A percentile compares a stretch with the other conserved stretches of the same genome.
Evolutionary conservation across 2,888 invertebrate genomes (phyloP).

Genomic region (Anagyrus pseudococci): DNA sequence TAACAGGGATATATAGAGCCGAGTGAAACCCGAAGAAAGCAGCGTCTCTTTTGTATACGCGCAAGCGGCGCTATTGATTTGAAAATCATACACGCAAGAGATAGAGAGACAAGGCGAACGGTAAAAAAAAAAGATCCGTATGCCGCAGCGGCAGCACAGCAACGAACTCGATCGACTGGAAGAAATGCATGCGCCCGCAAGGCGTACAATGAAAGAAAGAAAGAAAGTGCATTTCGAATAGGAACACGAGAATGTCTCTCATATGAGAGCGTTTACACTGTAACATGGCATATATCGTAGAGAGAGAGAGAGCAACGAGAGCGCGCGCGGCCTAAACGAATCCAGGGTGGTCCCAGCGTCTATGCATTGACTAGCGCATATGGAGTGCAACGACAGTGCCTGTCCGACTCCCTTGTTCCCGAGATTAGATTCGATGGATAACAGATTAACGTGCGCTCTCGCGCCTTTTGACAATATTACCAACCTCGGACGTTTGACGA

Average conservation of each 20-base stretch:
- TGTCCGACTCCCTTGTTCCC: slow-evolving; percentile 8
- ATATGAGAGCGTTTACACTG: slow-evolving; percentile 26
- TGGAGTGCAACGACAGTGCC: slow-evolving; percentile 27
- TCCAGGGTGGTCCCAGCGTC: slow-evolving; percentile 32
- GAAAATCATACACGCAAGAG: slow-evolving; percentile 5
- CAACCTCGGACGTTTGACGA: too few relatives aligned
- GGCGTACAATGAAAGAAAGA: not conserved
- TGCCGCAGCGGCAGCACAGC: not conserved
- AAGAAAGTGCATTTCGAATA: slow-evolving; percentile 11
- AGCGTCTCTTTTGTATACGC: not conserved
- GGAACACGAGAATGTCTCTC: slow-evolving; percentile 25
- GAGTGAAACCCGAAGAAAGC: not conserved
- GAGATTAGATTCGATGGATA: slow-evolving; percentile 16
- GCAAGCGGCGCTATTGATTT: not conserved
- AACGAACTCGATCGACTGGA: slow-evolving; percentile 4
- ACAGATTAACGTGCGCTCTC: slow-evolving; percentile 17
- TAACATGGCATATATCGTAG: slow-evolving; percentile 1
- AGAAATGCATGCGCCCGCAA: slow-evolving; percentile 3
- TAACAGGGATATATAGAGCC: too few relatives aligned
- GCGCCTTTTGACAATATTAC: not conserved
- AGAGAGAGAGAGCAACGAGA: slow-evolving; percentile 17
- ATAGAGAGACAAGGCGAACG: too few relatives aligned
- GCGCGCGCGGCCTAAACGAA: slow-evolving; percentile 4
- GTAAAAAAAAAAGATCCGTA: not conserved
- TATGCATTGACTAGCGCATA: slow-evolving; percentile 27